Base-by-base conservation (phyloP, 1,140 invertebrate species). In the Cryptotermes secundus region DNA sequence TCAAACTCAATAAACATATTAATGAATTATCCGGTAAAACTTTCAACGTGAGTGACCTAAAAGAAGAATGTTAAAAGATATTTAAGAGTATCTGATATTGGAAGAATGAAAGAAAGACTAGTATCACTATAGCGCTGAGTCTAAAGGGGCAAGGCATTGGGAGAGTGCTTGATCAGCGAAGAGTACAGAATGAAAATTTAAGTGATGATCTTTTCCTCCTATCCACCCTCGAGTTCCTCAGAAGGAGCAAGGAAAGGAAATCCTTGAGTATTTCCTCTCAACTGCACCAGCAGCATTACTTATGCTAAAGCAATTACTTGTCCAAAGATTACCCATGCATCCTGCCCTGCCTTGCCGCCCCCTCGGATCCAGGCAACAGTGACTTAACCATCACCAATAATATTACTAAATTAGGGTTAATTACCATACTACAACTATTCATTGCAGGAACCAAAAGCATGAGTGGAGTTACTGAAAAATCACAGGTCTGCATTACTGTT, bases 231-330 rank as follows among this genome's bases (percentile, higher is more conserved):
- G 24, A 45, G 24, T 59, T 53, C 83, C 34, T 83, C 53, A 72
- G 34, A 34, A 36, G 65, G 31, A 53, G 80, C 22, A 42, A 24
- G 36, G 45, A 80, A 49, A 65, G 79, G 26, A 34, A 53, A 38
- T 22, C 1, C 31, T 72, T 42, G 83, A 84, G 59, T 38, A 84
- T 80, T 84, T 84, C 83, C 81, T 84, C 38, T 72, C 59, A 72
- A 72, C 59, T 72, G 59, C 59, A 72, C 26, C 34, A 31, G 53
- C 80, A 49, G 84, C 84, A 82, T 84, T 81, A 84, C 84, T 84
- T 84, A 84, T 84, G 84, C 84, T 82, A 81, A 81, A 82, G 84
- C 84, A 84, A 84, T 84, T 84, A 84, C 82, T 84, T 84, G 84
- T 84, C 79, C 81, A 84, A 84, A 84, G 84, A 84, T 84, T 84